Evolutionary conservation across 2,797 vertebrate genomes (phyloP).

Genomic region (Chanos chanos): DNA sequence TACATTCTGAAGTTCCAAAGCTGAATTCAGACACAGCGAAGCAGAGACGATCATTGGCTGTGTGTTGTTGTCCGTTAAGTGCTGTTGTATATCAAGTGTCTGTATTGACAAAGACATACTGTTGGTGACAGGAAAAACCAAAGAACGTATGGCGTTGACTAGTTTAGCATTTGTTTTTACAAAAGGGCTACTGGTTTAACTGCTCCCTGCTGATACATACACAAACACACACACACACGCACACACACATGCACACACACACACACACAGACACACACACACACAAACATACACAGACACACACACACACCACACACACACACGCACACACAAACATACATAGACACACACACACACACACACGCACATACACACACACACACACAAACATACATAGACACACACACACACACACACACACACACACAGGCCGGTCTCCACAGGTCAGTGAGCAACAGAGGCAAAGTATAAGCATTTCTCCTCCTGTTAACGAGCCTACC

Average conservation of each 20-base stretch:
- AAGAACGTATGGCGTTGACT: too few relatives aligned
- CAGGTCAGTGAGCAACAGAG: slow-evolving; percentile 39
- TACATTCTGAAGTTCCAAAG: too few relatives aligned
- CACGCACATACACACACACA: too few relatives aligned
- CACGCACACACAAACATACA: neutral
- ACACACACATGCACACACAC: neutral
- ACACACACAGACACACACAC: neutral
- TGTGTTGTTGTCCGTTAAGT: too few relatives aligned
- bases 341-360: neutral
- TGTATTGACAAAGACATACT: too few relatives aligned
- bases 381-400: neutral
- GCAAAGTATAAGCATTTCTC: slow-evolving; percentile 24
- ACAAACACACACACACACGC: slow-evolving; percentile 6
- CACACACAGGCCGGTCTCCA: slow-evolving; percentile 23
- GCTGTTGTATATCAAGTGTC: too few relatives aligned
- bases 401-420: neutral
- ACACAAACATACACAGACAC: neutral
- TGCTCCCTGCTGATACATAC: too few relatives aligned
- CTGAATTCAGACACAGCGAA: too few relatives aligned
- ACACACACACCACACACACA: neutral
- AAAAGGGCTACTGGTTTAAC: too few relatives aligned
- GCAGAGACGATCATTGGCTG: too few relatives aligned
- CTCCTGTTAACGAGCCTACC: slow-evolving; percentile 31
- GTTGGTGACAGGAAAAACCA: too few relatives aligned
- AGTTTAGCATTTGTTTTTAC: too few relatives aligned